Evolutionary conservation across 2,113 vertebrate species (phyloP).

Genomic region (Tachysurus vachellii): DNA sequence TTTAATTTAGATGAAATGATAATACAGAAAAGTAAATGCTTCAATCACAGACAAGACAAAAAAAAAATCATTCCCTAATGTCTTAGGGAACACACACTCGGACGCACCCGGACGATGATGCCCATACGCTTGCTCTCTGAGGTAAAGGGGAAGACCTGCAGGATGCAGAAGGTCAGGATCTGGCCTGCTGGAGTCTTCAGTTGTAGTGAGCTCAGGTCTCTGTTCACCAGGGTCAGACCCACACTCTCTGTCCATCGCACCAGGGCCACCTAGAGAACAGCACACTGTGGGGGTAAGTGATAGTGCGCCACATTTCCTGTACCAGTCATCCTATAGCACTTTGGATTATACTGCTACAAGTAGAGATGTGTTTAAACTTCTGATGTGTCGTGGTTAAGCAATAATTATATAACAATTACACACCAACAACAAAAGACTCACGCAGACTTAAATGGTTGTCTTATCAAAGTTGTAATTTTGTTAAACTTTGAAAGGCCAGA

Average conservation of each 20-base stretch:
- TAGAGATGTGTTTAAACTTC: neutral
- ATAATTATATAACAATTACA: neutral
- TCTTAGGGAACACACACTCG: neutral
- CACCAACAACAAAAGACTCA: conserved; percentile 47
- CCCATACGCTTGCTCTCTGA: conserved; percentile 99
- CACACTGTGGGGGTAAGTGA: neutral
- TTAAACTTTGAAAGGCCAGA: neutral
- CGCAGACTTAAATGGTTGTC: conserved; percentile 44
- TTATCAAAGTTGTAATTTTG: conserved; percentile 52
- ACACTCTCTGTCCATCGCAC: conserved; percentile 95
- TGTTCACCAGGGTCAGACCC: conserved; percentile 90
- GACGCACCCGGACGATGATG: conserved; percentile 87
- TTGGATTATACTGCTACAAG: neutral
- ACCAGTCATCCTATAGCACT: neutral
- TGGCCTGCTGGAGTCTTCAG: conserved; percentile 91
- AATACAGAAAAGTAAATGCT: neutral
- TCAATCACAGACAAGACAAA: too few relatives aligned
- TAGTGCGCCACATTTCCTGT: neutral
- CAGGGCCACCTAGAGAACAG: conserved; percentile 80
- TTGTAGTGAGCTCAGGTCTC: conserved; percentile 91
- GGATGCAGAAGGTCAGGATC: conserved; percentile 87
- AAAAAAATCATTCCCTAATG: neutral
- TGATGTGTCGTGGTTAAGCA: neutral
- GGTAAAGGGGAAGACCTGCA: conserved; percentile 83
- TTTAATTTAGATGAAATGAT: neutral